These are phyloP conservation scores for Hydrophis major DNA, from an alignment of 2,797 vertebrate species.

Conservation along the genomic window DNA sequence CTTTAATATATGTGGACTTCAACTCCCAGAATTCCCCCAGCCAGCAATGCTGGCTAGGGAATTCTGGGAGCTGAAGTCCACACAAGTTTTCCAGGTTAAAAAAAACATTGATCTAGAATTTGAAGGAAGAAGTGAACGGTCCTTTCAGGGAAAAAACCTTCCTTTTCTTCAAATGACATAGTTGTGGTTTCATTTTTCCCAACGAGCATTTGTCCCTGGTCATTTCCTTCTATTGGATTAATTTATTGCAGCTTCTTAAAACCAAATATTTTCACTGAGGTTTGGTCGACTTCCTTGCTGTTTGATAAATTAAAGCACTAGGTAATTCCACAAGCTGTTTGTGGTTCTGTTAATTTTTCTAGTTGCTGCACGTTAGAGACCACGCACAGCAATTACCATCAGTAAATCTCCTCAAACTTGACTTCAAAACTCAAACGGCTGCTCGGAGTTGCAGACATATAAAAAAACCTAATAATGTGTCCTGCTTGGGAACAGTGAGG, in stretches of 20 bases:
- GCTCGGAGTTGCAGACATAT: conserved; percentile 21
- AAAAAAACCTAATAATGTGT: neutral
- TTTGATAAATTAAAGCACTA: conserved; percentile 24
- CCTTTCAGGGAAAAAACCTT: neutral
- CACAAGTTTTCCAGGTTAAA: neutral
- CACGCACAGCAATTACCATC: conserved; percentile 24
- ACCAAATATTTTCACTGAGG: neutral
- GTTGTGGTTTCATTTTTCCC: neutral
- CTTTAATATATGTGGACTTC: too few species aligned
- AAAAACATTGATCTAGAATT: too few species aligned
- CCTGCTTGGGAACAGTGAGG: neutral
- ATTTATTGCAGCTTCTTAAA: neutral
- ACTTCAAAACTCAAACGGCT: conserved; percentile 38
- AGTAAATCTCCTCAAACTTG: conserved; percentile 22
- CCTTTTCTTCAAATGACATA: neutral
- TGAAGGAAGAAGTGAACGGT: neutral
- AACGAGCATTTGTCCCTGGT: neutral
- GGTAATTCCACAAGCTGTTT: conserved; percentile 21
- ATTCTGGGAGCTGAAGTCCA: too few species aligned
- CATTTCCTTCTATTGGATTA: neutral
- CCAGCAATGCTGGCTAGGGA: too few species aligned
- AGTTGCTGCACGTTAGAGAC: conserved; percentile 21
- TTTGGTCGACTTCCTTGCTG: neutral
- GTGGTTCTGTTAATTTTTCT: conserved; percentile 39
- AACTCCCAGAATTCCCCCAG: too few species aligned